Percentiles rank a stretch among this genome's conserved stretches.
These are phyloP conservation scores for Lithophane leautieri DNA, from an alignment of 2,888 invertebrate genomes.

Conservation along the genomic window DNA sequence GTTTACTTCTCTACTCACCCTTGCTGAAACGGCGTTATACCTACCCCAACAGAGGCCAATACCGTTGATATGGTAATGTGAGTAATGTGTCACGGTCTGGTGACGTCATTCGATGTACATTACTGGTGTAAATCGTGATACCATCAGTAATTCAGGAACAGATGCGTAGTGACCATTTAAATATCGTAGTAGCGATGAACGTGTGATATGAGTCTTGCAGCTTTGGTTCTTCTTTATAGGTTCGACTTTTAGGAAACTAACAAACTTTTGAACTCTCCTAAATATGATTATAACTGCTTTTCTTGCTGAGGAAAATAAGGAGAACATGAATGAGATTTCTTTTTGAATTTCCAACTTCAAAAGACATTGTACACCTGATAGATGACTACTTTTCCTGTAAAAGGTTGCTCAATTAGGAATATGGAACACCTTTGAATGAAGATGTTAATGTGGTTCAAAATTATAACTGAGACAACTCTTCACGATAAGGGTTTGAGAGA, in stretches of 20 bases:
- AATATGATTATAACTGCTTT: not conserved
- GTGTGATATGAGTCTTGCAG: not conserved
- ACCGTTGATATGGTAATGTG: conserved; percentile 80
- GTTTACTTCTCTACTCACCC: not conserved
- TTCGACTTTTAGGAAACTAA: too few species aligned
- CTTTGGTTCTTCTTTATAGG: too few species aligned
- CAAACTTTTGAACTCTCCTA: too few species aligned
- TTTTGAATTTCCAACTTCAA: not conserved
- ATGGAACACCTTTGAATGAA: not conserved
- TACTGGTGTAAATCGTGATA: conserved; percentile 62
- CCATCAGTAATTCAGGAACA: conserved; percentile 65
- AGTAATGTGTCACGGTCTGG: conserved; percentile 67
- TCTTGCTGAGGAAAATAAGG: not conserved
- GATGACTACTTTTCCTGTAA: not conserved
- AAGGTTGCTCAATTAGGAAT: too few species aligned
- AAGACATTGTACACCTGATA: not conserved
- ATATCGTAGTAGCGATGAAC: conserved; percentile 14
- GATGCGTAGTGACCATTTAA: conserved; percentile 58
- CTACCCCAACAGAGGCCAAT: conserved; percentile 57
- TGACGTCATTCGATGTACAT: conserved; percentile 59
- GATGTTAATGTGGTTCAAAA: not conserved
- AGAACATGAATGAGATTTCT: not conserved
- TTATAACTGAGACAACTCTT: not conserved
- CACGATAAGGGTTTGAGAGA: not conserved
- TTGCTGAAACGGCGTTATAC: not conserved